Conservation (phyloP, 2,888 invertebrate species). For the Microchrysa polita region DNA sequence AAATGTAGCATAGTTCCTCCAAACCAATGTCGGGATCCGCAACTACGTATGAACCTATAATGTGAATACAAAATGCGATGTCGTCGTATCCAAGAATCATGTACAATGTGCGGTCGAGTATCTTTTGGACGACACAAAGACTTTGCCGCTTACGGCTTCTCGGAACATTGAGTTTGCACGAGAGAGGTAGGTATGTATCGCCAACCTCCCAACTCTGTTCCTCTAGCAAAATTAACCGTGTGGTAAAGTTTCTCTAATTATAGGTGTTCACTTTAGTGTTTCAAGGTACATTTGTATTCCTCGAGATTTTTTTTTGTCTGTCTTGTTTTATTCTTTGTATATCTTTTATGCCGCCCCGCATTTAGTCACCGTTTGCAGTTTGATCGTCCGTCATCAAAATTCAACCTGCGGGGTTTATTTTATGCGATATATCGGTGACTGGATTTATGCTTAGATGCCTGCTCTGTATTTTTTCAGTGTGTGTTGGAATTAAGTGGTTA, state of each 20-base stretch:
- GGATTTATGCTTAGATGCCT: no score
- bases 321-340: not conserved
- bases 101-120: no score
- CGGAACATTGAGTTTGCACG: not conserved
- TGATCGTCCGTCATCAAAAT: not conserved
- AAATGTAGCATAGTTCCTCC: no score
- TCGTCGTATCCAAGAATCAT: not conserved
- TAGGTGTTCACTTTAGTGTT: slow-evolving; percentile 51
- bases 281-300: slow-evolving; percentile 14
- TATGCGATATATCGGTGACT: slow-evolving; percentile 9
- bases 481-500: no score
- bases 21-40: no score
- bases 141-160: not conserved
- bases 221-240: slow-evolving; percentile 53
- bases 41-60: no score
- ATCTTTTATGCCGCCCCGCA: slow-evolving; percentile 4
- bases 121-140: not conserved
- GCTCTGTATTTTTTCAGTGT: no score
- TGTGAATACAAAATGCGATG: not conserved
- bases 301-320: slow-evolving; percentile 13
- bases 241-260: slow-evolving; percentile 55
- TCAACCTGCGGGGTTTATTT: slow-evolving; percentile 23
- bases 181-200: slow-evolving; percentile 40
- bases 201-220: slow-evolving; percentile 26
- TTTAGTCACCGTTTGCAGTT: not conserved